A percentile compares a stretch with the other conserved stretches of the same genome.
phyloP scores from a whole-genome alignment of 2,113 vertebrate genomes.

The Micromys minutus region DNA sequence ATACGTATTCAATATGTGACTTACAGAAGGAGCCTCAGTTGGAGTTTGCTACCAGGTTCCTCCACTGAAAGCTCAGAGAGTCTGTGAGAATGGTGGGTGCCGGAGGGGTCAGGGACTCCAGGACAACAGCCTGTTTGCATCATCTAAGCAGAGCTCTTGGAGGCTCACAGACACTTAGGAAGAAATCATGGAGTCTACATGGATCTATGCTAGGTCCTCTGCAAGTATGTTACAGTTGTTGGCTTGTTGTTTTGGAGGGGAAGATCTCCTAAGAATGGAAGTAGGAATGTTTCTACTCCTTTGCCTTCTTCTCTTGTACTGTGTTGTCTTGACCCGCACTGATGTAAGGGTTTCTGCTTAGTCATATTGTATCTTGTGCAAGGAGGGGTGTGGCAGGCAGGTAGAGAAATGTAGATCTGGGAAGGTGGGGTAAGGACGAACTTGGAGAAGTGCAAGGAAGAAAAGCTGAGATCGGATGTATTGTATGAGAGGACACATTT shows the following conservation, averaged over 20 bases:
- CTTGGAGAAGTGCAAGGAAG: not conserved
- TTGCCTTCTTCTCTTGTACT: not conserved
- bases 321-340: not conserved
- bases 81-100: no score
- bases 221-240: not conserved
- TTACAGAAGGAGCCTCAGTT: not conserved
- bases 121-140: no score
- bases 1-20: not conserved
- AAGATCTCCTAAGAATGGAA: not conserved
- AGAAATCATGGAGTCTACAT: not conserved
- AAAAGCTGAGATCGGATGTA: not conserved
- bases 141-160: not conserved
- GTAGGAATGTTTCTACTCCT: rapidly evolving
- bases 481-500: no score
- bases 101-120: not conserved
- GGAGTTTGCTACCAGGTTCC: not conserved
- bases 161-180: no score
- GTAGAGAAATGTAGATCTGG: not conserved
- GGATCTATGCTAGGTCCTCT: not conserved
- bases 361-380: not conserved
- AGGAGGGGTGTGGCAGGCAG: not conserved
- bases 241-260: not conserved
- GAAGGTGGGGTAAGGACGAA: no score
- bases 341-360: not conserved
- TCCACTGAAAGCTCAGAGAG: not conserved